phyloP scores from a whole-genome alignment of 1,140 invertebrate species.

The Cotesia typhae region DNA sequence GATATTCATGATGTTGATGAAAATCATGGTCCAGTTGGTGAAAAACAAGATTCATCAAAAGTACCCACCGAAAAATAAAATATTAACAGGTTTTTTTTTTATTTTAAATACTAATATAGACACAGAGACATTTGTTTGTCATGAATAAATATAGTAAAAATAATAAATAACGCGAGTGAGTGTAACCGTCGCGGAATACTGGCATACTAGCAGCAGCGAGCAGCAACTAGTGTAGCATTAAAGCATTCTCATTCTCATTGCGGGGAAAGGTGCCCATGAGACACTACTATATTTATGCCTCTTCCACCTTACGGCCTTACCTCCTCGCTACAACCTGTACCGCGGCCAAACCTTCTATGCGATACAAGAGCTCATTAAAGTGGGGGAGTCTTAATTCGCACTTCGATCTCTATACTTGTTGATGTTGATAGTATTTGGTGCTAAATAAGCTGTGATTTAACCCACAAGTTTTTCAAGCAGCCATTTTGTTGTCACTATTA shows the following conservation, averaged over 20 bases:
- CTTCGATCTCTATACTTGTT: conserved; percentile 31
- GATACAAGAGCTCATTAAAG: not conserved
- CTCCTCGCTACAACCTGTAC: conserved; percentile 21
- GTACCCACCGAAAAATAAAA: not conserved
- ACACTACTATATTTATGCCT: conserved; percentile 29
- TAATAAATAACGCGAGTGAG: conserved; percentile 13
- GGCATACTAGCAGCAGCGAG: conserved; percentile 34
- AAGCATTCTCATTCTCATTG: conserved; percentile 19
- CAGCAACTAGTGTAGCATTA: conserved; percentile 2
- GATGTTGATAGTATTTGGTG: not conserved
- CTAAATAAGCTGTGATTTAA: not conserved
- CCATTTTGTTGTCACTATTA: conserved; percentile 27
- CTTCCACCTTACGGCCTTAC: conserved; percentile 31
- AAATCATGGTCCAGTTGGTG: not conserved
- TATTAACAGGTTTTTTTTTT: not conserved
- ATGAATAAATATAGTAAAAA: conserved; percentile 1
- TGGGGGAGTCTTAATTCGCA: conserved; percentile 35
- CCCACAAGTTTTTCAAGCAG: conserved; percentile 9
- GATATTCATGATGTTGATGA: conserved; percentile 6
- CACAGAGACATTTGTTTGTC: not conserved
- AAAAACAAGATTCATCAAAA: not conserved
- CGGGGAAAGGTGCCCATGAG: conserved; percentile 38
- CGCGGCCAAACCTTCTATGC: not conserved
- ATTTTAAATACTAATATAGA: not conserved
- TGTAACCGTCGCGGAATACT: conserved; percentile 33